These are phyloP conservation scores for Agrochola litura DNA, from an alignment of 2,888 invertebrate genomes.

Conservation along the genomic window DNA sequence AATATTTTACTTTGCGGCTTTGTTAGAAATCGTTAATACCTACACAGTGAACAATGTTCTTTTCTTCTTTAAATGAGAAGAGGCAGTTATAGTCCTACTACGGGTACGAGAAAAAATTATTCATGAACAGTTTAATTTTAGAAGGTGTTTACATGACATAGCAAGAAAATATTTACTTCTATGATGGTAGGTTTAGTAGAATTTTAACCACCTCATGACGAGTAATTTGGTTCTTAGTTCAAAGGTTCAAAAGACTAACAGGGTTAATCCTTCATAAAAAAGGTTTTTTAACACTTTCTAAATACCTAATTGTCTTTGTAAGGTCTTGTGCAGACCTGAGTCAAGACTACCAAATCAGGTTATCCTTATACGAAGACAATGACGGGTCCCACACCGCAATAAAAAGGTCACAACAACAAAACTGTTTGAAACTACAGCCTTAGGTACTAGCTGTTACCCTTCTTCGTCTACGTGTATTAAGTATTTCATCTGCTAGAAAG, in stretches of 20 bases:
- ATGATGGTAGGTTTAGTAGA: not conserved
- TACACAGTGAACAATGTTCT: not conserved
- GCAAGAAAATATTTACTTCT: not conserved
- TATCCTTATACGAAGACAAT: not conserved
- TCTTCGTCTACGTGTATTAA: not conserved
- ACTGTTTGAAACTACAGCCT: not conserved
- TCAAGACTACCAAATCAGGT: not conserved
- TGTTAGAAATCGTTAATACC: not conserved
- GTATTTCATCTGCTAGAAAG: not conserved
- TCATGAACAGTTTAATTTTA: too few relatives aligned
- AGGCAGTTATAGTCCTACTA: not conserved
- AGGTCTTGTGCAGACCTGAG: not conserved
- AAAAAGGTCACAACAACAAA: not conserved
- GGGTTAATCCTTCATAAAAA: not conserved
- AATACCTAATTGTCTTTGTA: too few relatives aligned
- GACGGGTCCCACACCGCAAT: not conserved
- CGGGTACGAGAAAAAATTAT: not conserved
- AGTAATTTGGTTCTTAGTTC: not conserved
- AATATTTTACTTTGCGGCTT: not conserved
- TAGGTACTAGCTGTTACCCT: too few relatives aligned
- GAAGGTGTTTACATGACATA: not conserved
- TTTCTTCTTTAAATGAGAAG: not conserved
- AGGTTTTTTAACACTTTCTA: not conserved
- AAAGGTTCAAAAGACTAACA: not conserved
- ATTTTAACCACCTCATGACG: not conserved